Base-by-base conservation (phyloP, 2,113 vertebrate genomes). In the Pipra filicauda region DNA sequence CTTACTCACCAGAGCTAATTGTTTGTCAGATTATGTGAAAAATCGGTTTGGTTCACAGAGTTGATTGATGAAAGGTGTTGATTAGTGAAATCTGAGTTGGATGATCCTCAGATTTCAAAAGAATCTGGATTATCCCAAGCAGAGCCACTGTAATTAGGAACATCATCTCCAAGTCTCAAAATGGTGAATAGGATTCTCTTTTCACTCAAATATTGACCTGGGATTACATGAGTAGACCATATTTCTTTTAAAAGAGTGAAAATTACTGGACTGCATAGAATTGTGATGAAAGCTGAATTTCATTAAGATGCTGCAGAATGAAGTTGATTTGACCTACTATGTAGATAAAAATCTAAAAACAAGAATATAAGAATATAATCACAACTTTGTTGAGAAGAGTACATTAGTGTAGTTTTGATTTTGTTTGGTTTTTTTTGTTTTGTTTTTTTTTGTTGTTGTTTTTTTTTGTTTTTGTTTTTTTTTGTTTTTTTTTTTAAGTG, bases 301-400 rank as follows among this genome's bases (percentile, higher is more conserved):
- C 27, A 23, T 64, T 79, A 52, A 73, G 2, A 9, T 70, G n/a
- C 8, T 67, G 27, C 6, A 37, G 6, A 17, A 24, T 35, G 30
- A 78, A 55, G 24, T 12, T 46, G 44, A 39, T 77, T 74, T 59
- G 23, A 46, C 9, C 16, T 37, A 49, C 19, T 65, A 3, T 51
- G 12, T 9, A n/a, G 28, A 11, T 44, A 33, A 78, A 70, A 24
- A 9, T 39, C 10, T 41, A 43, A 76, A 61, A 52, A 0, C 18
- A 48, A 41, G 2, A 62, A 46, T 35, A 57, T 12, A 48, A 41
- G 2, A 62, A 46, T 35, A 57, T 12, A 26, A 61, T 44, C 23
- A 44, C 6, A 66, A 0, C 0, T 0, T 46, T 44, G 1, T n/a
- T n/a, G 8, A 85, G 16, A 76, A 79, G 15, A 52, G 8, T 41